Evolutionary conservation across 2,888 invertebrate genomes (phyloP), one percentile per base, ranked within the genome.

Genomic region (Aleiodes leptofemur): DNA sequence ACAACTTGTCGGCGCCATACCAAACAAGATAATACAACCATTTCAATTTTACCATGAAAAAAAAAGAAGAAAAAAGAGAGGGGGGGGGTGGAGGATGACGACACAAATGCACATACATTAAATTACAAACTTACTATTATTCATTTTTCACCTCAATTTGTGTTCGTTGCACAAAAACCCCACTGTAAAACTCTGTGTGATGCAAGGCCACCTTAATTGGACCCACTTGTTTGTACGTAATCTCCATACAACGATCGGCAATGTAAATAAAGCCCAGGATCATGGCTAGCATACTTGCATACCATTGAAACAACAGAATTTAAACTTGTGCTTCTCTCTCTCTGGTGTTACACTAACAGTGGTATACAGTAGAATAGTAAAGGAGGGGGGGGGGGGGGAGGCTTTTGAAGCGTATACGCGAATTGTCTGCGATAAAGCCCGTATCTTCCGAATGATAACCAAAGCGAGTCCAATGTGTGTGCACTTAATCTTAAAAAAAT

Each of bases 361-460:
- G 56, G 69, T 71, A 50, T 69, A 38, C 61, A 14, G 23, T 23
- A 29, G 38, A 38, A 38, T 43, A 11, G 43, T 7, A 69, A 57
- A 55, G 70, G 34, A 23, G 23, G 23, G 23, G 2, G 23, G 59
- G 73, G 34, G 23, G 23, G 23, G 2, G 23, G 59, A 70, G 34
- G 34, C 34, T 34, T 68, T 61, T 68, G 73, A 71, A 61, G 76
- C 71, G 74, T 81, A 83, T 23, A 23, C 2, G 23, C 81, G 81
- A 83, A 84, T 83, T 81, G 82, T 75, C 73, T 29, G 76, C 79
- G 84, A 84, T 84, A 83, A 84, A 79, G 73, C 74, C 77, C 61
- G 61, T 61, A 61, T 61, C 61, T 43, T 14, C 76, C 34, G 51
- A 50, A 55, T 70, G 73, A 51, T 38, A 70, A 61, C 56, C 70